These are phyloP conservation scores for Leptoclinus maculatus DNA, from an alignment of 2,797 vertebrate species.

Conservation along the genomic window DNA sequence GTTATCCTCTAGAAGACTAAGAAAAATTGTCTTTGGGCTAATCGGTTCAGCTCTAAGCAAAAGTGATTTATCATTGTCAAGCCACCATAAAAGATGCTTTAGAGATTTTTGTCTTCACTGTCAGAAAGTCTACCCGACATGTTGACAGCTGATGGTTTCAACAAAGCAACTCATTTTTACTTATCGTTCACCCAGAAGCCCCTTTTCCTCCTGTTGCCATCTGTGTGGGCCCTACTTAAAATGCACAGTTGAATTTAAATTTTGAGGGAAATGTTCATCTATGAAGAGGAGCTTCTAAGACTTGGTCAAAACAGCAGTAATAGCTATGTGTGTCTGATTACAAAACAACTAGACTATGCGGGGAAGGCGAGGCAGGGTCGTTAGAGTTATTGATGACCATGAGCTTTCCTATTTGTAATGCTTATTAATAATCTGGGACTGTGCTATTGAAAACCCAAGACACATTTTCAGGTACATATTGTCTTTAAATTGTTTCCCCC, in stretches of 20 bases:
- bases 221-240: slow-evolving; percentile 40
- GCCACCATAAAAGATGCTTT: slow-evolving; percentile 37
- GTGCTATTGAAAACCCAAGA: background rate
- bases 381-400: background rate
- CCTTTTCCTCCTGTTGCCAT: slow-evolving; percentile 20
- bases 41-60: background rate
- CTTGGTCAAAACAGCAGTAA: slow-evolving; percentile 1
- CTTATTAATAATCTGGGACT: background rate
- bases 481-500: background rate
- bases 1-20: background rate
- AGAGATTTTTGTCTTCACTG: slow-evolving; percentile 42
- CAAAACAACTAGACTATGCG: background rate
- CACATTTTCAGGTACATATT: background rate
- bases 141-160: slow-evolving; percentile 46
- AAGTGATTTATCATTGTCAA: slow-evolving; percentile 35
- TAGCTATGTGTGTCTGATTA: background rate
- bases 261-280: slow-evolving; percentile 24
- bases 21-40: background rate
- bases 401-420: background rate
- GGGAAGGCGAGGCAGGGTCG: background rate
- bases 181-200: slow-evolving; percentile 23
- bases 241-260: slow-evolving; percentile 36
- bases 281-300: slow-evolving; percentile 29
- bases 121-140: slow-evolving; percentile 11
- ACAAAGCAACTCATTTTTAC: slow-evolving; percentile 53